phyloP scores from a whole-genome alignment of 2,888 invertebrate species.

The Parnassius smintheus region DNA sequence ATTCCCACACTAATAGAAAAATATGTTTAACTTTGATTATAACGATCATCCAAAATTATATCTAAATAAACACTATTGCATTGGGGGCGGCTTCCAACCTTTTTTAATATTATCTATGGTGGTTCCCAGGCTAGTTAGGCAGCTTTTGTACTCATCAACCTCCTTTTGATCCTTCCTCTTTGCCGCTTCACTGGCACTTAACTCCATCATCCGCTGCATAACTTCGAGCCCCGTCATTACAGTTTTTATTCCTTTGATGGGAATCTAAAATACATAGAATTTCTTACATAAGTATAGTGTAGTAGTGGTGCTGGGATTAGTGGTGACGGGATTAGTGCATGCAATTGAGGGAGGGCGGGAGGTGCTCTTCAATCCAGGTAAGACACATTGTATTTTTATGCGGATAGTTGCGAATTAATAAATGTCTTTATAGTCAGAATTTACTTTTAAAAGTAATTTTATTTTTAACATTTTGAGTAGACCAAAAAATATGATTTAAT shows the following conservation, averaged over 20 bases:
- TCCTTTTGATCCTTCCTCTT: slow-evolving; percentile 32
- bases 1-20: background rate
- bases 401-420: too few species aligned
- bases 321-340: too few species aligned
- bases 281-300: too few species aligned
- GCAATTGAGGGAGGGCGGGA: too few species aligned
- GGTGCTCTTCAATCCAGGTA: too few species aligned
- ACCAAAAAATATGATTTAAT: too few species aligned
- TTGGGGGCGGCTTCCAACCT: slow-evolving; percentile 1
- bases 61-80: slow-evolving; percentile 2
- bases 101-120: slow-evolving; percentile 33
- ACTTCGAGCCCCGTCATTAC: slow-evolving; percentile 42
- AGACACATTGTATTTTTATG: too few species aligned
- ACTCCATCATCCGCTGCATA: slow-evolving; percentile 45
- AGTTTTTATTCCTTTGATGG: slow-evolving; percentile 37
- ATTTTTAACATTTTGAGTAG: too few species aligned
- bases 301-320: too few species aligned
- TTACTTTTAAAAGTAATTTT: too few species aligned
- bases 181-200: slow-evolving; percentile 28
- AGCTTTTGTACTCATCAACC: slow-evolving; percentile 30
- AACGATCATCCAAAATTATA: background rate
- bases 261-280: slow-evolving; percentile 34
- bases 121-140: slow-evolving; percentile 32
- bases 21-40: slow-evolving; percentile 16
- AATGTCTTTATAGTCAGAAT: too few species aligned